Evolutionary conservation across 2,113 vertebrate genomes (phyloP).

Genomic region (Corythaeola cristata): DNA sequence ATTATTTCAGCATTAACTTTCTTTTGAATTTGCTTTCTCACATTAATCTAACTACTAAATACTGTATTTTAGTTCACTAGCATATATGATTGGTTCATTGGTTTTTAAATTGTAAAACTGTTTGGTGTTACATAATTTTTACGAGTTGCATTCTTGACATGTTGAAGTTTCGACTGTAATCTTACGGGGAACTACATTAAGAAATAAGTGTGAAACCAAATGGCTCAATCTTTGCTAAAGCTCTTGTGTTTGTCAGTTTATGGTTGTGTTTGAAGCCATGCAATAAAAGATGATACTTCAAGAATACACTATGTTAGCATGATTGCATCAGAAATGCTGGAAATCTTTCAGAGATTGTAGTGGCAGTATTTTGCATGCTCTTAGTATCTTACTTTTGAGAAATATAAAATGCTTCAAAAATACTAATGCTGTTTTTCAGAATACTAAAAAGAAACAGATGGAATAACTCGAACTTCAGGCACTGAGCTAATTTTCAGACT

Average conservation of each 20-base stretch:
- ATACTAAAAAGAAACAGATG: background rate
- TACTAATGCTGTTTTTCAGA: background rate
- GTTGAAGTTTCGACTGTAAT: background rate
- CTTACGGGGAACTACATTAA: background rate
- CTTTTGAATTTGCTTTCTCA: background rate
- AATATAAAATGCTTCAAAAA: background rate
- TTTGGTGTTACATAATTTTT: background rate
- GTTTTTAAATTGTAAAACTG: background rate
- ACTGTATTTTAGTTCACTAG: background rate
- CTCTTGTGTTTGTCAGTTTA: background rate
- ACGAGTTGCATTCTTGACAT: rapidly evolving
- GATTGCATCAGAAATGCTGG: background rate
- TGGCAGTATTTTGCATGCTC: background rate
- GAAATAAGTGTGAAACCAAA: background rate
- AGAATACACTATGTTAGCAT: background rate
- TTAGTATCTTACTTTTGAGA: background rate
- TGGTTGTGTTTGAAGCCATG: background rate
- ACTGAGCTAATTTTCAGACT: slow-evolving; percentile 23
- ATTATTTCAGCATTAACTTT: background rate
- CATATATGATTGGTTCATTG: background rate
- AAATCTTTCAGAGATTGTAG: background rate
- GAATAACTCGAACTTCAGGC: slow-evolving; percentile 6
- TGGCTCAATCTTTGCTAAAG: background rate
- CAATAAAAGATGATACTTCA: background rate
- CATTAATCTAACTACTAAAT: background rate